Conservation (phyloP, 1,140 invertebrate species). For the Antheraea pernyi region DNA sequence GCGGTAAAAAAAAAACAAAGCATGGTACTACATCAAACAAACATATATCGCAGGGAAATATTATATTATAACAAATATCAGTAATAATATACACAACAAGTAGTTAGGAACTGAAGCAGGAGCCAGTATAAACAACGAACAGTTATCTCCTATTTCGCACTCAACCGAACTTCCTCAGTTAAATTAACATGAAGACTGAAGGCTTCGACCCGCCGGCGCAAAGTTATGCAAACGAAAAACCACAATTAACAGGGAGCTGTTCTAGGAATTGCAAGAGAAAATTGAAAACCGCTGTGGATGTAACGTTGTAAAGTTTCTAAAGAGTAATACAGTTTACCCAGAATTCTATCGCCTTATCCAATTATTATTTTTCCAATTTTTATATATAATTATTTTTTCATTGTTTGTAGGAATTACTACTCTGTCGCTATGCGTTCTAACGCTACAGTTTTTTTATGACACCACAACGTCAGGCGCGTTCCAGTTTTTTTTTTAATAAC, state of each 20-base stretch:
- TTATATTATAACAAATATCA: no score
- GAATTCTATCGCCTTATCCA: no score
- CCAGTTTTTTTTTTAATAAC: no score
- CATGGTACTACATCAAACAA: no score
- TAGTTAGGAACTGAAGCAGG: background rate
- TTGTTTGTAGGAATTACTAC: no score
- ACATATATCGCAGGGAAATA: no score
- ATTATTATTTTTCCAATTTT: no score
- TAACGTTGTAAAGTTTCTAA: background rate
- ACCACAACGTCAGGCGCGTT: no score
- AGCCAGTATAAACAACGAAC: background rate
- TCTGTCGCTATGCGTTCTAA: no score
- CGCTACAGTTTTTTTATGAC: no score
- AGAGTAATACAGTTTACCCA: background rate
- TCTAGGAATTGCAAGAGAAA: background rate
- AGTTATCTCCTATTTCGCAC: background rate
- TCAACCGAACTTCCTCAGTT: background rate
- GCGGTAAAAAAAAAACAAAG: no score
- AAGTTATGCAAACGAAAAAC: constrained; percentile 1
- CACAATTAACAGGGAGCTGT: background rate
- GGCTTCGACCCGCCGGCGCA: background rate
- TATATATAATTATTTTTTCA: no score
- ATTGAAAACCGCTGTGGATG: background rate
- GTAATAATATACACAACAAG: background rate
- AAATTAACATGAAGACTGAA: background rate